Evolutionary conservation across 2,797 vertebrate species (phyloP), one percentile per base, ranked within the genome.

Genomic region (Nothura maculosa): DNA sequence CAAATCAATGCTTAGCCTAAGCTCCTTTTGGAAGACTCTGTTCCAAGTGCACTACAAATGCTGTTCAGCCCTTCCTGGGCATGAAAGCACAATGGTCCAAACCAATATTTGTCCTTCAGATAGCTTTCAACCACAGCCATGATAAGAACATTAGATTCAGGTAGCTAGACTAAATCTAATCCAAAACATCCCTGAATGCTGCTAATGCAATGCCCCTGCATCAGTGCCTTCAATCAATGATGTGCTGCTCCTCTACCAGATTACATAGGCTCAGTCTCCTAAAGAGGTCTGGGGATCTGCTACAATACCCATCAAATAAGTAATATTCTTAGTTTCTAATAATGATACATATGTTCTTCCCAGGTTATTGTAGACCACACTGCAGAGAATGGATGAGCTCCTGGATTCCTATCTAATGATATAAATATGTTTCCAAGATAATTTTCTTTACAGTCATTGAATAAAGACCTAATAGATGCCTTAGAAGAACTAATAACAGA

Each of bases 201-300:
- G 25, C 12, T 45, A 13, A 38, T 24, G 11, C 34, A 50, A 6
- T 2, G 4, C 3, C 13, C 7, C 36, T 18, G 13, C 12, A 70
- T 2, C 10, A 61, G 6, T 9, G 10, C n/a, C 38, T 83, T 76
- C 52, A 81, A 1, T 14, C 1, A 30, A 9, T 11, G 15, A 27
- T 58, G 50, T 58, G 8, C 5, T 76, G 24, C 58, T 48, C 4
- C 24, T 62, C 17, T 87, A 11, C 4, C 28, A 73, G 25, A 38
- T 21, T 27, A 34, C 15, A 13, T 2, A 63, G 13, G 16, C 28
- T 50, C 25, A 62, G 42, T 21, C 27, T 77, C 50, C 28, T 13
- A 8, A 52, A 52, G 16, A 11, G 3, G 1, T 1, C 14, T 0
- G 0, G 12, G 52, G 48, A 24, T 11, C 21, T 8, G 5, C 50